Percentiles rank a stretch among this genome's conserved stretches.
phyloP scores from a whole-genome alignment of 2,888 invertebrate species.

The Selenia dentaria region DNA sequence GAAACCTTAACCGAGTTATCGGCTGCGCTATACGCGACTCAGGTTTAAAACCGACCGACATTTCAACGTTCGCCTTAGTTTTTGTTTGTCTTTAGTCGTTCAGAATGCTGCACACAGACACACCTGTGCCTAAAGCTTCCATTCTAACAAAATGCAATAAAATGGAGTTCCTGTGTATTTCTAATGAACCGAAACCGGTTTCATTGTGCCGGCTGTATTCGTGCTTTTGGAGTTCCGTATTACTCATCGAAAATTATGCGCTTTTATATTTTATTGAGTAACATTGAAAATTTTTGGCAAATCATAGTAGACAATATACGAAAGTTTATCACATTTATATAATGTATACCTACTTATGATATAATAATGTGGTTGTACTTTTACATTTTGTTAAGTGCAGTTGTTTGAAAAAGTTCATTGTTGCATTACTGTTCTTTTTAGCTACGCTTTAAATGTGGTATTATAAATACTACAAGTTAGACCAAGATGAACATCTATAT shows the following conservation, averaged over 20 bases:
- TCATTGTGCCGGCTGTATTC: constrained; percentile 17
- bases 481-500: too few species aligned
- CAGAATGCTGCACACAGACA: constrained; percentile 20
- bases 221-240: constrained; percentile 26
- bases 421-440: too few species aligned
- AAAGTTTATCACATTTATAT: too few species aligned
- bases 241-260: constrained; percentile 21
- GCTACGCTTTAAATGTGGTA: too few species aligned
- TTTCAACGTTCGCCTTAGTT: constrained; percentile 5
- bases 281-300: constrained; percentile 1
- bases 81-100: constrained; percentile 8
- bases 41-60: constrained; percentile 4
- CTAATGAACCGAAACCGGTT: constrained; percentile 27
- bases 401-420: too few species aligned
- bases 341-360: too few species aligned
- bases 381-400: too few species aligned
- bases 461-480: too few species aligned
- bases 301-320: too few species aligned
- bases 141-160: constrained; percentile 26
- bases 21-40: neutral
- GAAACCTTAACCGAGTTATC: neutral
- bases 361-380: too few species aligned
- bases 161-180: constrained; percentile 28
- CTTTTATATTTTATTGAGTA: constrained; percentile 12
- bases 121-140: constrained; percentile 21